Evolutionary conservation across 2,797 vertebrate genomes (phyloP), one percentile per base, ranked within the genome.

Genomic region (Urocyon cinereoargenteus): DNA sequence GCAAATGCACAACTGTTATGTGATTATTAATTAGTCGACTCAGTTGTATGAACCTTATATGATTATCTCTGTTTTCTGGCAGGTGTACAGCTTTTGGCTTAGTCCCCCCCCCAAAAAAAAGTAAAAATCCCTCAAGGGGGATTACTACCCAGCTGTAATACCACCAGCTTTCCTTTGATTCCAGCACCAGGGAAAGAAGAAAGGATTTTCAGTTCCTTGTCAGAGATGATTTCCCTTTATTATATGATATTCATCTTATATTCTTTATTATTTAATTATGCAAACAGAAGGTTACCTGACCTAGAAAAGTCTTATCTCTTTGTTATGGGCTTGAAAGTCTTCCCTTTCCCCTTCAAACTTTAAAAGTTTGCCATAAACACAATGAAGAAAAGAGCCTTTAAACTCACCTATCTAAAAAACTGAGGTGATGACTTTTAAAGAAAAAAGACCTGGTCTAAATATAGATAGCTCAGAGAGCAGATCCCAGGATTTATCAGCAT

Each of bases 1-100:
- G 6, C 36, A 86, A 88, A 88, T 68, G 21, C 72, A 83, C n/a
- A 90, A 66, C 6, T n/a, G 22, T 45, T 61, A 24, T 13, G 5
- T 93, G 53, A 92, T 89, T 93, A 86, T 88, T 97, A 92, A 70
- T 73, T 85, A 86, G n/a, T 87, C 31, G 88, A 70, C 70, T 85
- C 10, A 51, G 24, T 61, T 94, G n/a, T 82, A 45, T 21, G 92
- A 3, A 62, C 18, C 22, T 96, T 87, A 45, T 8, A 49, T 77
- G 66, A 59, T 70, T 70, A 82, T 59, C 34, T 73, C 64, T 40
- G 31, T 61, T 94, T 94, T 89, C 88, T 96, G 94, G 82, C 83
- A 89, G 73, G 75, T 68, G 6, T 86, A 19, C 11, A 96, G 55
- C 18, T 97, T 88, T 90, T 92, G 57, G 94, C 31, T 93, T 51